Evolutionary conservation across 2,888 invertebrate genomes (phyloP), one percentile per base, ranked within the genome.

Genomic region (Leptinotarsa haldemani): DNA sequence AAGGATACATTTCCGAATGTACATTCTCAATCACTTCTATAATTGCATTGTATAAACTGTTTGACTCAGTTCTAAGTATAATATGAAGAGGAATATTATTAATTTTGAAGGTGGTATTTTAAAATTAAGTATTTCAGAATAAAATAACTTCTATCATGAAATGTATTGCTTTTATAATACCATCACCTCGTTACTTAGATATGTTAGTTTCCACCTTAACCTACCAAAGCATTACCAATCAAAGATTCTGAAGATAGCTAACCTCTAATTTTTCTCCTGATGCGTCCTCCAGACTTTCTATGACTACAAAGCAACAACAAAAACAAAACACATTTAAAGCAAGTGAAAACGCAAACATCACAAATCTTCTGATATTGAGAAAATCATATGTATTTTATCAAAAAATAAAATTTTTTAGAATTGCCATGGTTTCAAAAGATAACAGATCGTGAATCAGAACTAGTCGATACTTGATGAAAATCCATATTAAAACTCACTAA

Each of bases 291-390:
- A 81, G 82, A 83, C 81, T 84, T 79, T 87, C 86, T 87, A 87
- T 82, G 80, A 86, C 87, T 87, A 87, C 86, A 86, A 85, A 85
- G 86, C 85, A 84, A 85, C 80, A 82, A 82, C 53, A 80, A 78
- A 82, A 79, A 81, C 80, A 80, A 82, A 82, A 79, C 76, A 83
- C 81, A 82, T 81, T 76, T 78, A 83, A 83, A 83, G 82, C 82
- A 78, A 75, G 74, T 78, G 70, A 80, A 80, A 79, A 74, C 75
- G 69, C 78, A 56, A 63, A 73, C 75, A 71, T 71, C 75, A 77
- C 74, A 72, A 77, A 67, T 61, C 50, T 69, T 40, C 2, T 40
- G 2, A 40, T 40, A 40, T 40, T 40, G 40, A 40, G 40, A 40
- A n/a, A 2, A 47, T n/a, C 16, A 40, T n/a, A 63, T 9, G 16